These are phyloP conservation scores for Batillaria attramentaria DNA, from an alignment of 1,140 invertebrate genomes.

Conservation along the genomic window DNA sequence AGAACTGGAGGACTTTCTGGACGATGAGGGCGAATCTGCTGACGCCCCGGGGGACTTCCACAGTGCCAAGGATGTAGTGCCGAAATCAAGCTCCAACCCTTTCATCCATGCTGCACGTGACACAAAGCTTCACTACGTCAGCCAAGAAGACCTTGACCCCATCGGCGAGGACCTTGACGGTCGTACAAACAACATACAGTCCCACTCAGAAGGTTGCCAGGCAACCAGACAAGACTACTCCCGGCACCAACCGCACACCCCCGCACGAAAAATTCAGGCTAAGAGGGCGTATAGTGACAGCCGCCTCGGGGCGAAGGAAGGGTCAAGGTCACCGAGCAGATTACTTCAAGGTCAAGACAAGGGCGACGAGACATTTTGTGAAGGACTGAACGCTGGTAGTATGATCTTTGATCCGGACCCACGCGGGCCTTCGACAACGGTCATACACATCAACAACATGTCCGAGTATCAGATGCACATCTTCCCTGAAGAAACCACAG, in stretches of 20 bases:
- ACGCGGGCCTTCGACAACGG: background rate
- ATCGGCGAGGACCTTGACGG: no score
- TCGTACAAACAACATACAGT: no score
- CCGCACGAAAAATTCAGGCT: background rate
- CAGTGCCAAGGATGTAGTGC: no score
- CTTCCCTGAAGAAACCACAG: background rate
- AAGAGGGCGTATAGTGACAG: background rate
- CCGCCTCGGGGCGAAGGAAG: background rate
- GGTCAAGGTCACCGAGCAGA: conserved; percentile 3
- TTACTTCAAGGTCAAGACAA: background rate
- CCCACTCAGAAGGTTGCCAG: no score
- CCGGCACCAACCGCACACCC: background rate
- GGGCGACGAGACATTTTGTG: background rate
- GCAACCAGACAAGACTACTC: background rate
- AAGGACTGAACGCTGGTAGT: background rate
- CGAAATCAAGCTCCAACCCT: no score
- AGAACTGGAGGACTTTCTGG: no score
- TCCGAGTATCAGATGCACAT: conserved; percentile 9
- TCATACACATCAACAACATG: conserved; percentile 12
- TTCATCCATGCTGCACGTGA: no score
- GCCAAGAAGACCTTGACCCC: background rate
- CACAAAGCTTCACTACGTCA: background rate
- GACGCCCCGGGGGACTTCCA: no score
- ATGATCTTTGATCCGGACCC: background rate
- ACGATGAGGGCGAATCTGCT: no score